A percentile compares a stretch with the other conserved stretches of the same genome.
Evolutionary conservation across 2,888 invertebrate genomes (phyloP).

Genomic region (Diplazon laetatorius): DNA sequence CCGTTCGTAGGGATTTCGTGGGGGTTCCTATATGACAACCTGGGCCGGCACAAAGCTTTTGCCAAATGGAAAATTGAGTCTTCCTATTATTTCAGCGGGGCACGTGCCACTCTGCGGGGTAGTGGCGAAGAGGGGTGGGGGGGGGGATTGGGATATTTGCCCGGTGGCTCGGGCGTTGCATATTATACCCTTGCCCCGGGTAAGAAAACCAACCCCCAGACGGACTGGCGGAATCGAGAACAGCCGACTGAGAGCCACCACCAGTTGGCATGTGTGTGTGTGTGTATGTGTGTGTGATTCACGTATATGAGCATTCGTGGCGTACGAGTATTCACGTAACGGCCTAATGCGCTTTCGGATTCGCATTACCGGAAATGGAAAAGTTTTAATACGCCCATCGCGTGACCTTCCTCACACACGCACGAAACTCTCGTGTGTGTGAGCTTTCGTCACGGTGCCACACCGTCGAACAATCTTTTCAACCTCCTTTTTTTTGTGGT

Average conservation of each 20-base stretch:
- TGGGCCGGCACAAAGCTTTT: constrained; percentile 46
- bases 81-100: constrained; percentile 77
- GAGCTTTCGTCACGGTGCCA: constrained; percentile 23
- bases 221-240: constrained; percentile 8
- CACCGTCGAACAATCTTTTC: constrained; percentile 6
- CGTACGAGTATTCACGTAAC: constrained; percentile 57
- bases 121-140: no score
- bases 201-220: constrained; percentile 5
- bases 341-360: constrained; percentile 72
- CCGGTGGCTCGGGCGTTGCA: constrained; percentile 7
- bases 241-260: background rate
- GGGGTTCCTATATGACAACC: constrained; percentile 49
- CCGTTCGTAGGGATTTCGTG: constrained; percentile 40
- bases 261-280: background rate
- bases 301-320: constrained; percentile 6
- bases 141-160: no score
- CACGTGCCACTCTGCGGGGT: constrained; percentile 76
- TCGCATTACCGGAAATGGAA: constrained; percentile 76
- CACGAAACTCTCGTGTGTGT: background rate
- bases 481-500: background rate
- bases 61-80: constrained; percentile 79
- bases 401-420: constrained; percentile 49
- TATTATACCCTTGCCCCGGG: constrained; percentile 18
- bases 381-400: constrained; percentile 70
- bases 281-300: background rate